Evolutionary conservation across 2,113 vertebrate species (phyloP), one percentile per base, ranked within the genome.

Genomic region (Pygoscelis adeliae): DNA sequence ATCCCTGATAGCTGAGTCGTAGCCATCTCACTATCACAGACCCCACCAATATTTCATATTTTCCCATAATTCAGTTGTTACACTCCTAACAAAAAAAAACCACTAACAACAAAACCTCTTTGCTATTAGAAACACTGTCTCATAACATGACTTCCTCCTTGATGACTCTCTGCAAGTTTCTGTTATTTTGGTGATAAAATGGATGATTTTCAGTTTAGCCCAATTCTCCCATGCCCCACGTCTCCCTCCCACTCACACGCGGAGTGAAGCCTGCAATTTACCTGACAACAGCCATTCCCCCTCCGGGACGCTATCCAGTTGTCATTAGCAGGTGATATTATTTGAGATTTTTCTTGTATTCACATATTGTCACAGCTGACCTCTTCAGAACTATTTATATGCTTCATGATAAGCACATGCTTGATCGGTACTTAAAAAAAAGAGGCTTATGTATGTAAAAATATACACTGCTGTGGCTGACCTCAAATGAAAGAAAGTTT

Each of bases 391-490:
- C 62, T 79, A 32, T 18, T 77, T 27, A 44, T 13, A 36, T 1
- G 4, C 6, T 56, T 72, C 66, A 66, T 18, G 6, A 71, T 19
- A 83, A 87, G 13, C 49, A 47, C 14, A 4, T 49, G 23, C 17
- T 59, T 72, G 30, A 72, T 25, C 26, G 30, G 8, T 50, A 56
- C 19, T 67, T 69, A 16, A 72, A 29, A 42, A 61, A 42, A 47
- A 59, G 10, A 53, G 8, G 12, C 2, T 76, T 76, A 42, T 0
- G 0, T 36, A 56, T 1, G 8, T 50, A 56, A 81, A 76, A 53
- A 66, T 21, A n/a, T 10, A 47, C 25, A 29, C 7, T 67, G 26
- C 63, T 63, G 27, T 29, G 20, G 13, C 29, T 82, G 47, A 94
- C 15, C 38, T 55, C 36, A 61, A 87, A 25, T 8, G n/a, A 67